Evolutionary conservation across 2,888 invertebrate genomes (phyloP).

Genomic region (Lissonota sp.): DNA sequence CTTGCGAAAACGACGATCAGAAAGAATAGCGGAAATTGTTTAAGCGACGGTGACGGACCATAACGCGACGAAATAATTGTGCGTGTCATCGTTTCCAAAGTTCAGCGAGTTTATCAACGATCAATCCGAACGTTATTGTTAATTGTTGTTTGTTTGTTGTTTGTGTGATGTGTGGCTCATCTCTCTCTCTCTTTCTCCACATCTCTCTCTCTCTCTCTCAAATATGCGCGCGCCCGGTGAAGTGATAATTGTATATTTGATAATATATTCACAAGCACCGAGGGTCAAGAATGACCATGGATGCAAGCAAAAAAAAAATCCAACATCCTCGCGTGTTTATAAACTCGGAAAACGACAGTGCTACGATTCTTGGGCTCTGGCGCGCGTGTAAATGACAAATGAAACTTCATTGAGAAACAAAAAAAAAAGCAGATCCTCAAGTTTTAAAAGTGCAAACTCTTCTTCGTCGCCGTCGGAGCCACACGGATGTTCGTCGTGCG

Average conservation of each 20-base stretch:
- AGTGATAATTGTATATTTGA: conserved; percentile 43
- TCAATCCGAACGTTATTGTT: conserved; percentile 68
- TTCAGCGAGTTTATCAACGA: conserved; percentile 54
- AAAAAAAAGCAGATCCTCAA: background rate
- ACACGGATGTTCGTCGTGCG: conserved; percentile 19
- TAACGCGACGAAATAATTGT: conserved; percentile 32
- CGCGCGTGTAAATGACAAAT: background rate
- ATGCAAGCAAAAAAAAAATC: conserved; percentile 13
- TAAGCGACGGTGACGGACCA: conserved; percentile 21
- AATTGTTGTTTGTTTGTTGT: conserved; percentile 70
- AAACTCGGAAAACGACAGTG: background rate
- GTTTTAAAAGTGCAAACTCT: conserved; percentile 19
- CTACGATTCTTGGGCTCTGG: conserved; percentile 11
- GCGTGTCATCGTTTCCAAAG: conserved; percentile 19
- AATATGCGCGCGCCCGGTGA: conserved; percentile 37
- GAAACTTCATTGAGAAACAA: background rate
- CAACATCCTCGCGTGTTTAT: no score
- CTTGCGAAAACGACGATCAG: conserved; percentile 16
- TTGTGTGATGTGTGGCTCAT: conserved; percentile 67
- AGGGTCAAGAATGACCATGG: background rate
- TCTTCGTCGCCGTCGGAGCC: conserved; percentile 46
- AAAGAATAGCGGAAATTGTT: background rate
- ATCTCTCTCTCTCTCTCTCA: conserved; percentile 26
- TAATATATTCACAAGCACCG: background rate
- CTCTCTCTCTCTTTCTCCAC: conserved; percentile 45